Base-by-base conservation (phyloP, 2,797 vertebrate species). In the Chrosomus eos region DNA sequence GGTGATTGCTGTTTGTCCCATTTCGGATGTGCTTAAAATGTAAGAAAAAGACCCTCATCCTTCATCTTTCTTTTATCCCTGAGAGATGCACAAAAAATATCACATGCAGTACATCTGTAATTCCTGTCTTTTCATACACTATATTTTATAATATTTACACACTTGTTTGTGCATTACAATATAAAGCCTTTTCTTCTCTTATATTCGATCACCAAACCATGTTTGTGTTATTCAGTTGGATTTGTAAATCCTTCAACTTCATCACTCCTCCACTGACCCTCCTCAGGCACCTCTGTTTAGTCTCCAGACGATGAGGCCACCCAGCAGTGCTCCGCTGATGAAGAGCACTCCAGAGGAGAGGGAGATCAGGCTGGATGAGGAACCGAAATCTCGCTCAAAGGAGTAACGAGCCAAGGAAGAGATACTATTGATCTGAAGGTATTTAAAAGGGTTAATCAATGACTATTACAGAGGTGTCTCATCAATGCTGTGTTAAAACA, bases 401-500 rank as follows among this genome's bases (percentile, higher is more conserved):
- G 72, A 76, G 72, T 38, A 76, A 40, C 11, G 14, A 53, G 72
- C 60, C 62, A 83, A 68, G 11, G 73, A 76, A 51, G 45, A 68
- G 60, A 83, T 40, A 11, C 73, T 76, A 9, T 43, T 83, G 64
- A 76, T 53, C 73, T 83, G 62, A 36, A 83, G 23, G 60, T 36
- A 36, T 80, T 68, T 18, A 6, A 76, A 48, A 74, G 16, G 26
- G 43, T 23, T 1, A 2, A 33, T n/a, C 10, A 48, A 33, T 73
- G 7, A 73, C 53, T 18, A 23, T 72, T 64, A 26, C 11, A 9
- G 5, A 75, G 38, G 2, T 45, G 72, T 75, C 23, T 67, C 23
- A 18, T 33, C 11, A 10, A 21, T n/a, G 3, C 16, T 68, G 2
- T 33, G 19, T 48, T 23, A 45, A 8, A 4, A 31, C 5, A 79